Evolutionary conservation across 2,797 vertebrate genomes (phyloP).

Genomic region (Octomys mimax): DNA sequence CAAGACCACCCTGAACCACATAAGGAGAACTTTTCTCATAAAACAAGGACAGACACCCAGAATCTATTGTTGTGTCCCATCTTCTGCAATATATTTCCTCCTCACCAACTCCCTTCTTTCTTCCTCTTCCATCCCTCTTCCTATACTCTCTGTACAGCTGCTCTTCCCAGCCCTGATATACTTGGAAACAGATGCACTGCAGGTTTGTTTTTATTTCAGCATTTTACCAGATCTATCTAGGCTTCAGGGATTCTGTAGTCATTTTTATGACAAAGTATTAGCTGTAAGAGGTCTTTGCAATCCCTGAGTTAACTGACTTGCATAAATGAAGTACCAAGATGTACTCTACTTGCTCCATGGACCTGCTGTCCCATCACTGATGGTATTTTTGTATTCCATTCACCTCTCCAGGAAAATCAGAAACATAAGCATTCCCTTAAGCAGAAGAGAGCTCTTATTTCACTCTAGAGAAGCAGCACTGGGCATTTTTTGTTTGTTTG

Average conservation of each 20-base stretch:
- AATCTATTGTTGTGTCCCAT: neutral
- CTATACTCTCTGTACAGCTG: rapidly evolving
- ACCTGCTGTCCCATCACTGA: neutral
- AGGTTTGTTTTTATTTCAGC: slow-evolving; percentile 48
- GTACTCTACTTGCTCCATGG: neutral
- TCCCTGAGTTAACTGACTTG: neutral
- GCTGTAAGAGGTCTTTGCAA: neutral
- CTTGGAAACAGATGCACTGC: neutral
- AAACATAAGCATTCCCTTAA: neutral
- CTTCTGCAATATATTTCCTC: neutral
- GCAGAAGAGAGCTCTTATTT: neutral
- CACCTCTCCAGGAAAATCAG: neutral
- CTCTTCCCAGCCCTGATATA: neutral
- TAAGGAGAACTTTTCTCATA: neutral
- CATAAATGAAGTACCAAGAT: neutral
- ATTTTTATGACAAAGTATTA: slow-evolving; percentile 37
- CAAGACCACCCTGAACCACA: neutral
- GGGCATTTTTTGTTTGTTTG: neutral
- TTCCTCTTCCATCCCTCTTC: rapidly evolving
- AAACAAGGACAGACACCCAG: neutral
- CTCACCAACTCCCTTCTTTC: rapidly evolving
- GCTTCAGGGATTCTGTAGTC: slow-evolving; percentile 10
- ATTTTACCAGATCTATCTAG: neutral
- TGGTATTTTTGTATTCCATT: neutral
- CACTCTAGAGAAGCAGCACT: neutral